A percentile compares a stretch with the other conserved stretches of the same genome.
These are phyloP conservation scores for Tenthredo livida DNA, from an alignment of 2,888 invertebrate species.

Conservation along the genomic window DNA sequence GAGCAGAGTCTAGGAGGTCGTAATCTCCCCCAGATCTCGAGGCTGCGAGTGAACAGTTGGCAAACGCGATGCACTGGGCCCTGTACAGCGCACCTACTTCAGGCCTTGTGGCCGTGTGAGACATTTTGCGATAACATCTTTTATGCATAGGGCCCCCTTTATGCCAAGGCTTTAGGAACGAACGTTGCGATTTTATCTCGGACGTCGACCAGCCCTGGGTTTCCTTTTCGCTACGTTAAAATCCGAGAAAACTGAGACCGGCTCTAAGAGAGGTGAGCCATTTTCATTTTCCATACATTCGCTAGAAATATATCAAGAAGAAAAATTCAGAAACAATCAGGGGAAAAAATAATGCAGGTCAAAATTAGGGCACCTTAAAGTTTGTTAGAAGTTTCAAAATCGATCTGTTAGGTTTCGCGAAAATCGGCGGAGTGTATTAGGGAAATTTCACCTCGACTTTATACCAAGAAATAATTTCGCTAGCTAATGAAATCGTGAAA, in stretches of 20 bases:
- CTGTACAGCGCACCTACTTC: constrained; percentile 26
- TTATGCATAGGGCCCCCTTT: constrained; percentile 53
- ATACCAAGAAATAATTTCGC: neutral
- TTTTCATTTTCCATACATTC: constrained; percentile 3
- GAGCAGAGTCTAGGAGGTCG: constrained; percentile 39
- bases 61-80: constrained; percentile 57
- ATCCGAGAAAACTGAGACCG: constrained; percentile 13
- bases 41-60: constrained; percentile 67
- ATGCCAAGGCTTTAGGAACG: constrained; percentile 42
- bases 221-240: constrained; percentile 28
- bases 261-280: neutral
- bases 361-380: neutral
- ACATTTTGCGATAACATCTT: constrained; percentile 52
- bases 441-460: neutral
- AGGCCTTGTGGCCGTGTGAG: constrained; percentile 49
- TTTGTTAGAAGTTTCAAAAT: neutral
- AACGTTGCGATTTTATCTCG: constrained; percentile 50
- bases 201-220: constrained; percentile 16
- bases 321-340: neutral
- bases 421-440: neutral
- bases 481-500: constrained; percentile 9
- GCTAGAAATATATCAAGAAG: neutral
- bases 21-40: constrained; percentile 69
- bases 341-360: neutral
- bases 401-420: neutral